Evolutionary conservation across 1,140 invertebrate species (phyloP).

Genomic region (Apis cerana): DNA sequence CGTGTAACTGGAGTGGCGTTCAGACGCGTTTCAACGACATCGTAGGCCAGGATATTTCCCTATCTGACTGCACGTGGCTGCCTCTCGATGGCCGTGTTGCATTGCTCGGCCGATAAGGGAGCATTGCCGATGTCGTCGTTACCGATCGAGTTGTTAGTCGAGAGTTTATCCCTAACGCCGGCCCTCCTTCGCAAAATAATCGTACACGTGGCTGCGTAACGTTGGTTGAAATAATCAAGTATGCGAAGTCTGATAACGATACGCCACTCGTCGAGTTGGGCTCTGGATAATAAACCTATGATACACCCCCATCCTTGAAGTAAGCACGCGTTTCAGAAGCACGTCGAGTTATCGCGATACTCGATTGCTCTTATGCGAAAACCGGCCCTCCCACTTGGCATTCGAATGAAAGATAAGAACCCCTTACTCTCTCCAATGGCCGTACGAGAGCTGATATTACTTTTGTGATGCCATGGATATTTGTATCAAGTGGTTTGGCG

Average conservation of each 20-base stretch:
- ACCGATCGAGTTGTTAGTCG: conserved; percentile 4
- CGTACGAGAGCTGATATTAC: too few species aligned
- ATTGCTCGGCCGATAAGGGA: background rate
- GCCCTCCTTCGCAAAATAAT: conserved; percentile 51
- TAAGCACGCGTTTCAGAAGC: conserved; percentile 10
- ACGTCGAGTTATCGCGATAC: background rate
- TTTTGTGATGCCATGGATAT: background rate
- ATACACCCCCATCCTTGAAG: conserved; percentile 12
- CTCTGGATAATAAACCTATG: conserved; percentile 23
- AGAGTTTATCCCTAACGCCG: background rate
- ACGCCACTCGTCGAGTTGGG: conserved; percentile 57
- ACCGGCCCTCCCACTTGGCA: background rate
- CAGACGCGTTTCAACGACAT: background rate
- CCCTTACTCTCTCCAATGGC: background rate
- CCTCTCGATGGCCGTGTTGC: background rate
- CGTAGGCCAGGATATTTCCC: conserved; percentile 40
- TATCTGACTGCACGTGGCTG: conserved; percentile 42
- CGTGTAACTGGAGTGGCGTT: conserved; percentile 17
- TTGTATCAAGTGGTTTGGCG: too few species aligned
- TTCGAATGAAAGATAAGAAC: conserved; percentile 15
- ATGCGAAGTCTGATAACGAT: conserved; percentile 71
- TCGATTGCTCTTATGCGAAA: conserved; percentile 9
- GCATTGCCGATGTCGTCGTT: background rate
- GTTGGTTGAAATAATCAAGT: conserved; percentile 69
- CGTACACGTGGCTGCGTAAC: conserved; percentile 49